phyloP scores from a whole-genome alignment of 2,113 vertebrate species.

The Mustelus asterias region DNA sequence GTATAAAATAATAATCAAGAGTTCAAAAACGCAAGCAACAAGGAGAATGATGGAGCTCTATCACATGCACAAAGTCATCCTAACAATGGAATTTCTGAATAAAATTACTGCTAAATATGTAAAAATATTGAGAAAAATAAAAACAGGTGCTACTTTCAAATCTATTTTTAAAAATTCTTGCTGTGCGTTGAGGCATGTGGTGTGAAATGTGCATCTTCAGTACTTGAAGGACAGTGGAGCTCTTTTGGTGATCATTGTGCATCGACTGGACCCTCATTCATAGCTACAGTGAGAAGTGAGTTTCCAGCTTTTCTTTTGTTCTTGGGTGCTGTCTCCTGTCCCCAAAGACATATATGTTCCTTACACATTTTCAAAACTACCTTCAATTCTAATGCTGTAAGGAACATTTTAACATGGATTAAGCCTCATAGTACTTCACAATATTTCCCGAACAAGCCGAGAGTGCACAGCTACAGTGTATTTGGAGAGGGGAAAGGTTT shows the following conservation, averaged over 20 bases:
- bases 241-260: neutral
- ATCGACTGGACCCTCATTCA: neutral
- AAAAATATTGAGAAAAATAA: neutral
- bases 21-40: slow-evolving; percentile 2
- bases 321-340: neutral
- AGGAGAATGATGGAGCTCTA: neutral
- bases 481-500: neutral
- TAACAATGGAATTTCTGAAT: neutral
- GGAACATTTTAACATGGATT: neutral
- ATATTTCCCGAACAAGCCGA: neutral
- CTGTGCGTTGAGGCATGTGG: neutral
- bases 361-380: neutral
- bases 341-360: neutral
- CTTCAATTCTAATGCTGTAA: neutral
- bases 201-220: neutral
- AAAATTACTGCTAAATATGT: neutral
- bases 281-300: neutral
- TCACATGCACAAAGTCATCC: neutral
- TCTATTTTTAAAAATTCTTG: neutral
- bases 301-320: neutral
- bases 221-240: neutral
- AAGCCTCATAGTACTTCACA: neutral
- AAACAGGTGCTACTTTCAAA: neutral
- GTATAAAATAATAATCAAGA: slow-evolving; percentile 12
- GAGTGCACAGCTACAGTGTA: neutral